Evolutionary conservation across 2,113 vertebrate genomes (phyloP), one percentile per base, ranked within the genome.

Genomic region (Urocolius indicus): DNA sequence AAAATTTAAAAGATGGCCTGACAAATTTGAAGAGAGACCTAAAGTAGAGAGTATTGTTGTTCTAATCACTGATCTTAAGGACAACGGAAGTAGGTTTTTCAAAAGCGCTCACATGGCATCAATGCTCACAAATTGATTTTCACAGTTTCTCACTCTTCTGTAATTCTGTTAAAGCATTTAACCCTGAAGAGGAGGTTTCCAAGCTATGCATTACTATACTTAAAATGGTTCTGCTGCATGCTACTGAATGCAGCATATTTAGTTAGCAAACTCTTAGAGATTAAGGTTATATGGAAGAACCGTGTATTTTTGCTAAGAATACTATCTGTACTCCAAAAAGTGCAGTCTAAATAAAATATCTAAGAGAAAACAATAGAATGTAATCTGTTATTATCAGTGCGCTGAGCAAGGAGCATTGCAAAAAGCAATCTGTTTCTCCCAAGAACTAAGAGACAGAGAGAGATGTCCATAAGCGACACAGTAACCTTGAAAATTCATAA

Each of bases 401-500:
- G 81, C 84, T 89, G 65, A 95, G 63, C 81, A 93, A 93, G 63
- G 61, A 63, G 19, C 52, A 81, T 20, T 88, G 69, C 87, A 86
- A 76, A 90, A 87, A 81, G 30, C 73, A 81, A 81, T 94, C 84
- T 82, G 54, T 85, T 92, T 87, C 75, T 75, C 46, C 24, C 52
- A 80, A 58, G 48, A 95, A 46, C 46, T 48, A 71, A 57, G 78
- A 91, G 36, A 61, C 46, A 79, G 41, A 26, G 55, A 63, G 66
- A 83, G 49, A 15, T 78, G 68, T 27, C 36, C 14, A 0, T 10
- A 11, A 30, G 43, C 52, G 46, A 77, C 71, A 91, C 1, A 49
- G 54, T 88, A 94, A 95, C 61, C 91, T 93, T 93, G 75, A 87
- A 86, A 91, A 93, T 49, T 80, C 61, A 54, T 66, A 86, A 77